Base-by-base conservation (phyloP, 2,797 vertebrate species). In the Loris lydekkerianus region DNA sequence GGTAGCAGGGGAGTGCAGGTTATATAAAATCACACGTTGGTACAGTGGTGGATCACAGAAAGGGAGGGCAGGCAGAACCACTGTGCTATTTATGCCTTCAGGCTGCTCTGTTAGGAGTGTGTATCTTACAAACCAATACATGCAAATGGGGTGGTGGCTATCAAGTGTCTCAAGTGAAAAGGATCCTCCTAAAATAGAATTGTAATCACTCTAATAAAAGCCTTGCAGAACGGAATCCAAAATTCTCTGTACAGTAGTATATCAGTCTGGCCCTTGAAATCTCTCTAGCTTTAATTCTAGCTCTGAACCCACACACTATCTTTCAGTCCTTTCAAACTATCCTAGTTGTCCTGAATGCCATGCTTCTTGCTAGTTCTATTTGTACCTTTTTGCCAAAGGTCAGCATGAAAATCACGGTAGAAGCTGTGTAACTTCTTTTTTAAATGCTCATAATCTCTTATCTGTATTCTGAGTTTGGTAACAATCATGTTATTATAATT, bases 1-100 rank as follows among this genome's bases (percentile, higher is more conserved):
- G 14, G 21, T 14, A 7, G 43, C 63, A 56, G 6, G 4, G 27
- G 1, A n/a, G 37, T 0, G 0, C 5, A 20, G 63, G 2, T 43
- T 46, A 10, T 15, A 14, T 14, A 3, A 56, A 40, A 10, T 9
- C 23, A 20, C 23, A 25, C 0, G 11, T 6, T 27, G 70, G n/a
- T 61, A 29, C 3, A 7, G 14, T 7, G 37, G n/a, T 11, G 29
- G 37, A 29, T 46, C 49, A 43, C 23, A 27, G 34, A 88, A 60
- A n/a, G 31, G 77, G 53, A 2, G 5, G 5, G 17, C 49, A 53
- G 18, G 3, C 5, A 40, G 31, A 65, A 7, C 0, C 3, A 1
- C 1, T 29, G 18, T 60, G 34, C 21, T 17, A 6, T 18, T 8
- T 11, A 20, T 14, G 20, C 1, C 46, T 70, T 29, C 0, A 13